phyloP scores from a whole-genome alignment of 2,797 vertebrate species.

The Sciurus vulgaris region DNA sequence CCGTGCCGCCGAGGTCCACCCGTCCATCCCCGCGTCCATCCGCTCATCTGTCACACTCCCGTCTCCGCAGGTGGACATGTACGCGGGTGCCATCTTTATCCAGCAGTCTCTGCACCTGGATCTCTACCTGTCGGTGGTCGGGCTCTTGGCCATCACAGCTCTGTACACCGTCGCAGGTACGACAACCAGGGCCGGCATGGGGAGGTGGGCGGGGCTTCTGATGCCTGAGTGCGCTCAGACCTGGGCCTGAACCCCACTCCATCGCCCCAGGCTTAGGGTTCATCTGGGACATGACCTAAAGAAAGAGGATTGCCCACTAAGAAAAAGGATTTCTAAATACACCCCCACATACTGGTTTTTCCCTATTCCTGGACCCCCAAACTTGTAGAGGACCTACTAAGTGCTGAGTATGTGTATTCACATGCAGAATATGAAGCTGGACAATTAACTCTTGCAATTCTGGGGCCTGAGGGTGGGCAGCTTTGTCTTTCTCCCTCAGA shows the following conservation, averaged over 20 bases:
- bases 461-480: background rate
- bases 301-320: background rate
- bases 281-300: background rate
- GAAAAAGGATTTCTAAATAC: background rate
- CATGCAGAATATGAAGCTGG: fast-evolving
- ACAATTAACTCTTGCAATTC: no score
- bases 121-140: constrained; percentile 93
- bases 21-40: background rate
- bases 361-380: background rate
- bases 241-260: background rate
- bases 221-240: background rate
- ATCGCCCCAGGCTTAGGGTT: background rate
- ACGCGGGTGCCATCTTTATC: constrained; percentile 97
- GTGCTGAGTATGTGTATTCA: background rate
- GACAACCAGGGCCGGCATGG: background rate
- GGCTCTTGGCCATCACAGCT: constrained; percentile 94
- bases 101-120: constrained; percentile 96
- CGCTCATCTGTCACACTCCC: background rate
- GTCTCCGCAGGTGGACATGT: constrained; percentile 94
- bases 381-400: background rate
- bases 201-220: background rate
- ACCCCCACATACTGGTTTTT: background rate
- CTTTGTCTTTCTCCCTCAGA: background rate
- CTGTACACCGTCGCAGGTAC: constrained; percentile 96
- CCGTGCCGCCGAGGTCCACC: no score